Base-by-base conservation (phyloP, 2,888 invertebrate species). In the Drosophila kambysellisi region DNA sequence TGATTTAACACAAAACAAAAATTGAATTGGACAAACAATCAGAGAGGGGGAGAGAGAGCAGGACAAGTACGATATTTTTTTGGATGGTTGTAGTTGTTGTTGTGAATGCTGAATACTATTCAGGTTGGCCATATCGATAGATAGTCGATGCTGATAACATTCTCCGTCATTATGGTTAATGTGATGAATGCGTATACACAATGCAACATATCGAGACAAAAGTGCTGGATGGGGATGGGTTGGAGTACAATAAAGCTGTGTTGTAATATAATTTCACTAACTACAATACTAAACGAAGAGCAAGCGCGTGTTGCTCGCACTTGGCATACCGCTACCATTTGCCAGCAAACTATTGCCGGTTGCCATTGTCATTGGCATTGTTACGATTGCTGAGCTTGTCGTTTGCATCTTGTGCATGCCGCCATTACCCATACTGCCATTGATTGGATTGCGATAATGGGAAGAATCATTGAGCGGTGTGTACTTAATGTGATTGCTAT, bases 401-500 rank as follows among this genome's bases (percentile, higher is more conserved):
- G 74, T 65, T 32, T 62, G 76, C 54, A 71, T 62, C 54, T 80
- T 78, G 58, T 74, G 77, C 17, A 73, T 54, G 7, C 84, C 85
- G 9, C 85, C 85, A 74, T 85, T 89, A 39, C 81, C 54, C 15
- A 79, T 20, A 20, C 65, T 76, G 48, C 87, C 79, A 64, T 86
- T 78, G 56, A 81, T 57, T 12, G 83, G 62, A 11, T 84, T 80
- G 37, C 88, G 82, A 75, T 92, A 92, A 60, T 91, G 88, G 12
- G 90, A 82, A 79, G 90, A 82, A 79, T 91, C 92, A 82, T 65
- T 61, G 17, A 92, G 74, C 30, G 92, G 88, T 61, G 88, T 82
- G 54, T 92, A 93, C 71, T 94, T 92, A 56, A 93, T 92, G 91
- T 93, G 93, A 78, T 90, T 88, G 70, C 79, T 92, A 53, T 93